Evolutionary conservation across 2,888 invertebrate species (phyloP).

Genomic region (Meiosimyza platycephala): DNA sequence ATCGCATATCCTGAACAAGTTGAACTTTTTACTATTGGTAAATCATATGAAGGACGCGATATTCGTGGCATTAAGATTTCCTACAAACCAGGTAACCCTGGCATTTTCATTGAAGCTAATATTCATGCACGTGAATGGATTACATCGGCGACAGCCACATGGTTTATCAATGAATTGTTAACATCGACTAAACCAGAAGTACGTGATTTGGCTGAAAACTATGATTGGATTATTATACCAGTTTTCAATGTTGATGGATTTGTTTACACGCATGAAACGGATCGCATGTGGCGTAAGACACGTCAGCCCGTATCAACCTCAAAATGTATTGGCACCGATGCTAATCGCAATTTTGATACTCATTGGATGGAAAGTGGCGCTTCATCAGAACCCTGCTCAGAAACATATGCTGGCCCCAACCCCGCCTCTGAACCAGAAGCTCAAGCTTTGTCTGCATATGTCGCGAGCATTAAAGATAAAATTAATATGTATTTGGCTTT

Average conservation of each 20-base stretch:
- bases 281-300: constrained; percentile 77
- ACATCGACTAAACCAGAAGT: constrained; percentile 71
- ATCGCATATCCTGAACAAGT: constrained; percentile 68
- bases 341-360: constrained; percentile 64
- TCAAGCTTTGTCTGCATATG: constrained; percentile 67
- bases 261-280: constrained; percentile 71
- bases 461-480: constrained; percentile 66
- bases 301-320: constrained; percentile 67
- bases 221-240: constrained; percentile 82
- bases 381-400: constrained; percentile 64
- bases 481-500: constrained; percentile 72
- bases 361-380: constrained; percentile 67
- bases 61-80: constrained; percentile 72
- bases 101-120: constrained; percentile 75
- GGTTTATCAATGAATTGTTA: constrained; percentile 78
- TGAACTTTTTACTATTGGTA: constrained; percentile 66
- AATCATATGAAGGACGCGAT: constrained; percentile 71
- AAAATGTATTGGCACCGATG: constrained; percentile 63
- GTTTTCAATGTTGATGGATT: constrained; percentile 83
- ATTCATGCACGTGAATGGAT: constrained; percentile 81
- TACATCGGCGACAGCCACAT: constrained; percentile 76
- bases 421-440: constrained; percentile 73
- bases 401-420: constrained; percentile 69
- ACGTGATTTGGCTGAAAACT: constrained; percentile 72
- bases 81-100: constrained; percentile 67